phyloP scores from a whole-genome alignment of 1,140 invertebrate genomes.

The Himalopsyche phryganea region DNA sequence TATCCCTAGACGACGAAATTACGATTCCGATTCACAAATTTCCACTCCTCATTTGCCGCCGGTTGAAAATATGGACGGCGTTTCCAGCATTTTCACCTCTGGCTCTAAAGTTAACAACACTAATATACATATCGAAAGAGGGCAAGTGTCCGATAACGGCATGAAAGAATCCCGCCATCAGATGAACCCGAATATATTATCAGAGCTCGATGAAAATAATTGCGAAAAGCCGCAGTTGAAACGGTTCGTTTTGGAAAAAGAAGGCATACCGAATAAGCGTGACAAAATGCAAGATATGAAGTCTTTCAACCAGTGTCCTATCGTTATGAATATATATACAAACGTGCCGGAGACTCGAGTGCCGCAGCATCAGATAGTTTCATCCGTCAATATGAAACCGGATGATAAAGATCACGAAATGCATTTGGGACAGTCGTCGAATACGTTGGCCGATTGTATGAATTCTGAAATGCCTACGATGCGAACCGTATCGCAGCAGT shows the following conservation, averaged over 20 bases:
- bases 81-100: conserved; percentile 62
- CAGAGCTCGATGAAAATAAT: conserved; percentile 49
- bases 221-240: conserved; percentile 48
- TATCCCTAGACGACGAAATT: conserved; percentile 59
- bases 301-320: conserved; percentile 36
- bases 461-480: conserved; percentile 47
- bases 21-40: conserved; percentile 59
- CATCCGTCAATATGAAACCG: conserved; percentile 36
- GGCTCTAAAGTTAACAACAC: conserved; percentile 74
- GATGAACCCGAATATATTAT: conserved; percentile 60
- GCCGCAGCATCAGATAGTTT: conserved; percentile 56
- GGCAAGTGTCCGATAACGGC: conserved; percentile 48
- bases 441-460: conserved; percentile 46
- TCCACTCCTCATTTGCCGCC: conserved; percentile 49
- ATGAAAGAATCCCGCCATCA: conserved; percentile 47
- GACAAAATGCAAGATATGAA: conserved; percentile 35
- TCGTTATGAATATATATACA: conserved; percentile 72
- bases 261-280: conserved; percentile 37
- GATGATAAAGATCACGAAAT: conserved; percentile 36
- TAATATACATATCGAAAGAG: conserved; percentile 68
- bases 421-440: conserved; percentile 41
- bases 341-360: conserved; percentile 68
- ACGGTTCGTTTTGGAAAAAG: conserved; percentile 40
- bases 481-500: conserved; percentile 51
- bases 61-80: conserved; percentile 56